These are phyloP conservation scores for Dolichotis patagonum DNA, from an alignment of 2,113 vertebrate species.

Conservation along the genomic window DNA sequence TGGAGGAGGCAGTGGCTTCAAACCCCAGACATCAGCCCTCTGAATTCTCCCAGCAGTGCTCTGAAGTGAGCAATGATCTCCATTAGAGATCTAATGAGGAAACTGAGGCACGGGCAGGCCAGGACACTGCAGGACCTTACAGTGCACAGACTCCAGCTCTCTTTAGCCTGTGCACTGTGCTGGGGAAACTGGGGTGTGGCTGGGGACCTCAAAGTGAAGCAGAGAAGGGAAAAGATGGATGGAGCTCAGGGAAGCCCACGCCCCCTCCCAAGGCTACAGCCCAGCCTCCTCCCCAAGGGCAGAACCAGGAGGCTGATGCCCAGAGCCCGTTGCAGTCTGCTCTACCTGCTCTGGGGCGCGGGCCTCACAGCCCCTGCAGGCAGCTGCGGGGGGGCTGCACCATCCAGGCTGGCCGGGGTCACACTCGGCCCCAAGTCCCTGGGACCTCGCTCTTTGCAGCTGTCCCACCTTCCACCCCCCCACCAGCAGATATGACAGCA, in stretches of 20 bases:
- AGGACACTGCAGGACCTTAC: fast-evolving
- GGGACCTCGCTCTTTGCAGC: neutral
- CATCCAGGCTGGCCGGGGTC: neutral
- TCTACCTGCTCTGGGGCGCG: neutral
- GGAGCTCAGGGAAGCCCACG: neutral
- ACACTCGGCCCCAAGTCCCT: neutral
- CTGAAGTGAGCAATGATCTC: neutral
- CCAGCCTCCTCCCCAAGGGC: neutral
- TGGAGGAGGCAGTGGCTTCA: neutral
- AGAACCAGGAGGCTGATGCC: neutral
- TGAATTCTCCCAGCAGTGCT: neutral
- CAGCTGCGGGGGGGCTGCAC: neutral
- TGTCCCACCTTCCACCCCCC: neutral
- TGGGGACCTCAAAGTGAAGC: neutral
- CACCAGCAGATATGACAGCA: neutral
- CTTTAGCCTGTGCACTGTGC: neutral
- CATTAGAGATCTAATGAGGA: neutral
- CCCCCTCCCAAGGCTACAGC: neutral
- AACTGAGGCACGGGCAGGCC: neutral
- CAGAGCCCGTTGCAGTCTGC: neutral
- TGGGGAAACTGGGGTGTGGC: neutral
- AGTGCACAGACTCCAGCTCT: neutral
- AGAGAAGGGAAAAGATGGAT: neutral
- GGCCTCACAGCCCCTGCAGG: neutral
- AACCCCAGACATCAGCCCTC: neutral